A percentile compares a stretch with the other conserved stretches of the same genome.
Conservation (phyloP, 1,140 invertebrate genomes). For the Aleiodes sp. region DNA sequence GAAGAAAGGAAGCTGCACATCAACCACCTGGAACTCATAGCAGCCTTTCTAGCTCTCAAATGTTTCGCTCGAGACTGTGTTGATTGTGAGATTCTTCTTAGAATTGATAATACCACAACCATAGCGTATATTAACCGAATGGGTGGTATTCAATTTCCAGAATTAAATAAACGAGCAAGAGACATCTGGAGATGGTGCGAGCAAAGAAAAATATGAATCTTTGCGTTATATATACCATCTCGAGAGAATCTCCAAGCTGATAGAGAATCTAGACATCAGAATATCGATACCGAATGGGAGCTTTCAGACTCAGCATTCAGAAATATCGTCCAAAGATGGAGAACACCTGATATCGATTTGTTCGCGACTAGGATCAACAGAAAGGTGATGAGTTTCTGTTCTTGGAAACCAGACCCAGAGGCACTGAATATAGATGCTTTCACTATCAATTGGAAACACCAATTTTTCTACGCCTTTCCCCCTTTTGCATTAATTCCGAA, state of each 20-base stretch:
- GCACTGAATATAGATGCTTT: background rate
- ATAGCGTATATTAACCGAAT: slow-evolving; percentile 7
- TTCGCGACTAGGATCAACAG: background rate
- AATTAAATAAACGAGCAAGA: background rate
- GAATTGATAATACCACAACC: slow-evolving; percentile 12
- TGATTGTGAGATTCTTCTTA: background rate
- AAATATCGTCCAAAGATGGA: too few relatives aligned
- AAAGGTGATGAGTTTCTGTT: background rate
- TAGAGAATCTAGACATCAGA: too few relatives aligned
- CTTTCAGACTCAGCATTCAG: too few relatives aligned
- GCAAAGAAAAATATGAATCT: too few relatives aligned
- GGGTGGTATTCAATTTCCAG: slow-evolving; percentile 1
- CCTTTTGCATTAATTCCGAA: background rate
- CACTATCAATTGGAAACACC: background rate
- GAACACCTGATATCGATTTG: too few relatives aligned
- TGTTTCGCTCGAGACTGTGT: background rate
- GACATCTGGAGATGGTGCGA: background rate
- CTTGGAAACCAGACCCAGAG: slow-evolving; percentile 13
- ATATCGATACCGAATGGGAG: too few relatives aligned
- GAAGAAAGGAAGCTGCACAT: slow-evolving; percentile 4
- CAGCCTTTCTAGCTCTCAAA: background rate
- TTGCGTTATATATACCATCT: too few relatives aligned
- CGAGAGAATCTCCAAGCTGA: too few relatives aligned
- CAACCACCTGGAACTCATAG: slow-evolving; percentile 7
- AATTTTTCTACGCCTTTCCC: background rate